phyloP scores from a whole-genome alignment of 2,113 vertebrate species.

The Phylloscopus whistleri region DNA sequence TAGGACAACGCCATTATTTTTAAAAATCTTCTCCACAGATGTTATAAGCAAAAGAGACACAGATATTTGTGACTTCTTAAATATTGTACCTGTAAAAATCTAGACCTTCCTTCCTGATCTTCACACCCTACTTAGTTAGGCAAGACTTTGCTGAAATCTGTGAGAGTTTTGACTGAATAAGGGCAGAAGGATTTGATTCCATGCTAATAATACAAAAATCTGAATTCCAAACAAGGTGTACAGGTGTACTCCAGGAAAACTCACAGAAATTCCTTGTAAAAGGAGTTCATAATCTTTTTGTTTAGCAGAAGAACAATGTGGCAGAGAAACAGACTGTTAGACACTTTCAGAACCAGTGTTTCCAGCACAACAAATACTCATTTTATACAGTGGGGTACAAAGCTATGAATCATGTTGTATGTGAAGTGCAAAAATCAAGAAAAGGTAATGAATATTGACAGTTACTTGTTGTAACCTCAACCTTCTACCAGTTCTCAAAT shows the following conservation, averaged over 20 bases:
- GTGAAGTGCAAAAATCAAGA: background rate
- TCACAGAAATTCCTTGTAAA: background rate
- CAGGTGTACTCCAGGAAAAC: background rate
- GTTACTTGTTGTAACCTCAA: background rate
- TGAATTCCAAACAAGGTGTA: background rate
- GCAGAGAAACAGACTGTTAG: background rate
- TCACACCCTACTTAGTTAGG: background rate
- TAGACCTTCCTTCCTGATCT: background rate
- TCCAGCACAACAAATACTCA: background rate
- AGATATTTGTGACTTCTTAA: background rate
- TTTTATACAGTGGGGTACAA: background rate
- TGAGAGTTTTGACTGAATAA: constrained; percentile 33
- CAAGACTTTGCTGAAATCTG: background rate
- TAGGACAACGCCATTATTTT: background rate
- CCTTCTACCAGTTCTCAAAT: background rate
- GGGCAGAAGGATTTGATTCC: background rate
- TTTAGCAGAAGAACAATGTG: background rate
- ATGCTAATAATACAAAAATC: background rate
- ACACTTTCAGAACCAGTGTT: background rate
- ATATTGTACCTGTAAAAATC: background rate
- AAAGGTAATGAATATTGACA: background rate
- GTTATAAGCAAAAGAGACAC: background rate
- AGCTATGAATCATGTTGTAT: background rate
- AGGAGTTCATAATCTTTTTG: background rate
- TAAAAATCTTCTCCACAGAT: background rate